Base-by-base conservation (phyloP, 2,797 vertebrate genomes). In the Discoglossus pictus region DNA sequence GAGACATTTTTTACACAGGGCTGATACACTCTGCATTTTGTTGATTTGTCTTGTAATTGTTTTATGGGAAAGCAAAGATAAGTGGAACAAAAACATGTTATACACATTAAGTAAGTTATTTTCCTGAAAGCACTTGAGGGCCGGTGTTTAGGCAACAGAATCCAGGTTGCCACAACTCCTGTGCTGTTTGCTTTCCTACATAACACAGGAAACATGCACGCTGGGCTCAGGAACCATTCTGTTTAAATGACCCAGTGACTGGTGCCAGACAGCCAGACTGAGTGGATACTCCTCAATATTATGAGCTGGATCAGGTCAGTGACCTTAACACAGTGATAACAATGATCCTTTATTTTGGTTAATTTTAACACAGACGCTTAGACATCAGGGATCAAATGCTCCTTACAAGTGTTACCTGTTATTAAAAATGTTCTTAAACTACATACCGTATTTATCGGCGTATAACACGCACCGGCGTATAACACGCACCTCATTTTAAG, bases 181-280 rank as follows among this genome's bases (percentile, higher is more conserved):
- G 43, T 47, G 15, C 40, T n/a, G 31, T 36, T 47, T n/a, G 27
- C 8, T 53, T 24, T 53, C 27, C 13, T 48, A 3, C 39, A 63
- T 24, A 55, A 69, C 59, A 62, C 58, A 62, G 58, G 56, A 68
- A 68, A 17, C 50, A 48, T 42, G 35, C 42, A 16, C 16, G 47
- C 40, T 23, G 20, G 34, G 20, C 17, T 55, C 44, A 46, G 36
- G n/a, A n/a, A n/a, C n/a, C n/a, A n/a, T n/a, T 53, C n/a, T 38
- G 15, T 43, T 53, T 58, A n/a, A 67, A 50, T 40, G 44, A 17
- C 21, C 59, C 46, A 39, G 10, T 43, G 36, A 50, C 44, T 21
- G 8, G 15, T 7, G 36, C 31, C 7, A 66, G 18, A 43, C 44
- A 40, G 43, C 8, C 25, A 27, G 8, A 3, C 25, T 16, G 24